These are phyloP conservation scores for Empidonax alnorum DNA, from an alignment of 2,113 vertebrate genomes.

Conservation along the genomic window DNA sequence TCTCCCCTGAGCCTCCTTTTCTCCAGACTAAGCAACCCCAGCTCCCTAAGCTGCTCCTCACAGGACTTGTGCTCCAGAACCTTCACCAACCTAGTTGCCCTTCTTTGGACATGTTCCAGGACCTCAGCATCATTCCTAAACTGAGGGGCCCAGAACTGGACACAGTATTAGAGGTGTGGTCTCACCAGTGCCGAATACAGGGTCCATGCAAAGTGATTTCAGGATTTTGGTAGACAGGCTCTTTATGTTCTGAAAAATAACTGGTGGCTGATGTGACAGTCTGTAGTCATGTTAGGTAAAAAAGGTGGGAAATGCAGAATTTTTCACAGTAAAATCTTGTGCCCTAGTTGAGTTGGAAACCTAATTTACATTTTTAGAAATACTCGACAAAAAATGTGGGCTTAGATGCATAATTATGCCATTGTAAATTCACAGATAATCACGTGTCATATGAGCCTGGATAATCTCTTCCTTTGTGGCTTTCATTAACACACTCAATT, in stretches of 20 bases:
- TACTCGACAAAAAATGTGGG: background rate
- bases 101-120: background rate
- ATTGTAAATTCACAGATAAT: background rate
- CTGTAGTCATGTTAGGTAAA: background rate
- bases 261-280: background rate
- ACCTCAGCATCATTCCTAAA: background rate
- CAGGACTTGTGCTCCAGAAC: background rate
- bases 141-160: background rate
- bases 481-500: background rate
- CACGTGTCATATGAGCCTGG: rapidly evolving
- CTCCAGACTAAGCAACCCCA: background rate
- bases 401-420: background rate
- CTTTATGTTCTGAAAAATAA: background rate
- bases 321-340: background rate
- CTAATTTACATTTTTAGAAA: background rate
- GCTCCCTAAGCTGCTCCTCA: background rate
- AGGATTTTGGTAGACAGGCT: background rate
- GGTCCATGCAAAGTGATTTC: background rate
- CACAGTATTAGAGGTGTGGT: background rate
- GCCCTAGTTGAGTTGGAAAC: background rate
- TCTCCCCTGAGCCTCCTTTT: background rate
- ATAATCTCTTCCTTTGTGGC: background rate
- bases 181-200: background rate
- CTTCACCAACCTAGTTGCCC: background rate
- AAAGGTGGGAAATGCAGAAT: background rate